Evolutionary conservation across 2,888 invertebrate genomes (phyloP), one percentile per base, ranked within the genome.

Genomic region (Macropis europaea): DNA sequence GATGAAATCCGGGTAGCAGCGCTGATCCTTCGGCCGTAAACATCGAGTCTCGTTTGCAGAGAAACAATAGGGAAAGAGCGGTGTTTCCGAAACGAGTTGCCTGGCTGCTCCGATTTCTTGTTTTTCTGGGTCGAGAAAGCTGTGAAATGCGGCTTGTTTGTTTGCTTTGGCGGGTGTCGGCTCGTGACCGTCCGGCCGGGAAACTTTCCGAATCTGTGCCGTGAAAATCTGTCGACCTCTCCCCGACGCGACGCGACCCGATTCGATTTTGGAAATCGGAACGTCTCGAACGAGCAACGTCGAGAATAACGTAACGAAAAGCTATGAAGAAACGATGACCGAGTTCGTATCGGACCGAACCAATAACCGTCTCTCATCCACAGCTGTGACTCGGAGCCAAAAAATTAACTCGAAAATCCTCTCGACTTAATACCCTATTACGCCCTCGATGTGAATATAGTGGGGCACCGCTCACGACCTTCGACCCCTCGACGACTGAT

Each of bases 401-500:
- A 73, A 64, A 71, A 69, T 69, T 48, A 70, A 64, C 52, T 67
- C 48, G 63, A 79, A 79, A 81, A 68, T 69, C 56, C 38, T 67
- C 70, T 57, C 54, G 68, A 19, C 70, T 73, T 75, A 77, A 84
- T 82, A 76, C 73, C 68, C 74, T 73, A 74, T 82, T 77, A 79
- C 66, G 70, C 56, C 38, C 53, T 60, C 61, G 68, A 73, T 79
- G 69, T 69, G 71, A 74, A 79, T 76, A 77, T 76, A 74, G 57
- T 63, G 73, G 73, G 47, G 76, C 69, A 74, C 74, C 73, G 75
- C 56, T 71, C 63, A 61, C 73, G 82, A 84, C 83, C 84, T 77
- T 13, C 66, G 83, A 83, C 84, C 82, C 73, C 40, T 43, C 59
- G 70, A 73, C 79, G 78, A 84, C 81, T 84, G 83, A 84, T 84